Evolutionary conservation across 2,797 vertebrate species (phyloP).

Genomic region (Rhinella marina): DNA sequence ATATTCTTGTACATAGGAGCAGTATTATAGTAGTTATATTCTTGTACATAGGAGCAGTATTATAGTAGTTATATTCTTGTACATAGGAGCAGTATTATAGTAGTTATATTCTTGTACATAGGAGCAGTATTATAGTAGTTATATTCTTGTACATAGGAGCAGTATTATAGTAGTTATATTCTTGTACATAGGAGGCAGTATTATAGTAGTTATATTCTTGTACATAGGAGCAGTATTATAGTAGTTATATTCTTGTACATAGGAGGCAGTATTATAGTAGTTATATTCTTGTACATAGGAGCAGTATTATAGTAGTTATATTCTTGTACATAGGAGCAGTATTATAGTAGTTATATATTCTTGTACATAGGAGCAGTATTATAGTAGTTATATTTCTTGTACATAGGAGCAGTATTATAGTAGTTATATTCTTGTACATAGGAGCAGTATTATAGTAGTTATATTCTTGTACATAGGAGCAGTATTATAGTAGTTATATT

Average conservation of each 20-base stretch:
- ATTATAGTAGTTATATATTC: background rate
- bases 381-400: background rate
- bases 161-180: slow-evolving; percentile 7
- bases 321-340: background rate
- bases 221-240: no score
- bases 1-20: background rate
- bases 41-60: background rate
- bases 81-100: background rate
- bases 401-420: background rate
- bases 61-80: slow-evolving; percentile 3
- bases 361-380: background rate
- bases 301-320: background rate
- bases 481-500: no score
- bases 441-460: no score
- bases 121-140: background rate
- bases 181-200: background rate
- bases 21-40: background rate
- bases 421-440: no score
- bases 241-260: no score
- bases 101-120: background rate
- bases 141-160: background rate
- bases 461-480: no score
- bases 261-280: background rate
- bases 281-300: background rate
- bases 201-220: background rate